Evolutionary conservation across 1,140 invertebrate genomes (phyloP).

Genomic region (Tetramorium simillimum): DNA sequence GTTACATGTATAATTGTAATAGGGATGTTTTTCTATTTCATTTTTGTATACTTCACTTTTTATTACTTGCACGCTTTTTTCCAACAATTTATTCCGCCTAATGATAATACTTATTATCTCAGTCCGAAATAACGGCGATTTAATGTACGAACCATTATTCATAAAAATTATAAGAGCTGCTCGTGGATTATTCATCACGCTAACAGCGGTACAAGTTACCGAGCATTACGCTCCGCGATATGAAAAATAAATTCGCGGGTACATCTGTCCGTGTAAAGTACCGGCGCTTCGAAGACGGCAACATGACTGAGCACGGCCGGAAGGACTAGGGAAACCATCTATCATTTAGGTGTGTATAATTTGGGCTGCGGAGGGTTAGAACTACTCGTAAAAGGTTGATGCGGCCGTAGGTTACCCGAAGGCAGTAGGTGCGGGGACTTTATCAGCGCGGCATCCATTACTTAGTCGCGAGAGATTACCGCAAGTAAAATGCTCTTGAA

Average conservation of each 20-base stretch:
- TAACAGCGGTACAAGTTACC: background rate
- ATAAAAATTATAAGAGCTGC: slow-evolving; percentile 2
- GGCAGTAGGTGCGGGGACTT: slow-evolving; percentile 57
- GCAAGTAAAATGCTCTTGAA: slow-evolving; percentile 66
- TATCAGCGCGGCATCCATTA: slow-evolving; percentile 77
- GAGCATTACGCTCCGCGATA: background rate
- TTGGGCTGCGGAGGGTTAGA: slow-evolving; percentile 64
- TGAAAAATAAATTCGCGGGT: slow-evolving; percentile 35
- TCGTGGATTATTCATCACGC: background rate
- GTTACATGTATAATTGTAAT: background rate
- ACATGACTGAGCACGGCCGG: slow-evolving; percentile 19
- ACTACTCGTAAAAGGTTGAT: slow-evolving; percentile 67
- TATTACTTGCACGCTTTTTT: background rate
- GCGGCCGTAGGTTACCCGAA: slow-evolving; percentile 56
- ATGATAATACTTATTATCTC: slow-evolving; percentile 35
- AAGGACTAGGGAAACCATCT: slow-evolving; percentile 68
- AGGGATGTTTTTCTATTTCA: background rate
- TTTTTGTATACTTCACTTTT: background rate
- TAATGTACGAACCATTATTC: slow-evolving; percentile 8
- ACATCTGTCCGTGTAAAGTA: slow-evolving; percentile 11
- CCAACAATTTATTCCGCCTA: background rate
- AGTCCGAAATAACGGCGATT: background rate
- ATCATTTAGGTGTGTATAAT: slow-evolving; percentile 80
- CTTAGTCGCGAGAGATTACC: slow-evolving; percentile 76
- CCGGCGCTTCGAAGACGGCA: slow-evolving; percentile 9